Conservation (phyloP, 2,888 invertebrate genomes). For the Neoscelio sp. region DNA sequence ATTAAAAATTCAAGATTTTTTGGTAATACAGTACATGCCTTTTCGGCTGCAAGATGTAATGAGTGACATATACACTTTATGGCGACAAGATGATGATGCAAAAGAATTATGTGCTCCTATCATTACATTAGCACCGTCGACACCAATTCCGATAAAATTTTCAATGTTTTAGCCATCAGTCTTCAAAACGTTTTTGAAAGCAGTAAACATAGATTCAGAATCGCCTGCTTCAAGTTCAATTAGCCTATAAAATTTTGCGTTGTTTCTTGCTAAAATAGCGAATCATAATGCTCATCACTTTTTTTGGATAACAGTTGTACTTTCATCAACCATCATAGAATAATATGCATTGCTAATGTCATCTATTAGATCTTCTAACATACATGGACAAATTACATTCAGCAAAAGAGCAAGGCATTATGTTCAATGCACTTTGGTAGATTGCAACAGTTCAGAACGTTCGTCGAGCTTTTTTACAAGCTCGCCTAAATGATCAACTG, state of each 20-base stretch:
- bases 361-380: constrained; percentile 72
- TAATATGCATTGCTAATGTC: constrained; percentile 73
- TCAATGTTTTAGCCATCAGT: constrained; percentile 64
- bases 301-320: constrained; percentile 66
- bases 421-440: constrained; percentile 70
- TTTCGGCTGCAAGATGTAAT: constrained; percentile 66
- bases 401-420: constrained; percentile 75
- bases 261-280: constrained; percentile 59
- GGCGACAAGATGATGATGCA: constrained; percentile 39
- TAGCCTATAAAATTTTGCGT: constrained; percentile 67
- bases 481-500: constrained; percentile 68
- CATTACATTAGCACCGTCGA: constrained; percentile 67
- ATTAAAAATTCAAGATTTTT: constrained; percentile 69
- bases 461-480: constrained; percentile 67
- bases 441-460: constrained; percentile 67
- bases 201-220: constrained; percentile 44
- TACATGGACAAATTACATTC: constrained; percentile 74
- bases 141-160: constrained; percentile 67
- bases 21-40: constrained; percentile 57
- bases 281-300: constrained; percentile 67
- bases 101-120: constrained; percentile 68
- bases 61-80: constrained; percentile 64
- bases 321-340: constrained; percentile 74
- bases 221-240: constrained; percentile 64
- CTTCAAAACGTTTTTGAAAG: constrained; percentile 54